Evolutionary conservation across 2,797 vertebrate genomes (phyloP).

Genomic region (Eulemur albifrons): DNA sequence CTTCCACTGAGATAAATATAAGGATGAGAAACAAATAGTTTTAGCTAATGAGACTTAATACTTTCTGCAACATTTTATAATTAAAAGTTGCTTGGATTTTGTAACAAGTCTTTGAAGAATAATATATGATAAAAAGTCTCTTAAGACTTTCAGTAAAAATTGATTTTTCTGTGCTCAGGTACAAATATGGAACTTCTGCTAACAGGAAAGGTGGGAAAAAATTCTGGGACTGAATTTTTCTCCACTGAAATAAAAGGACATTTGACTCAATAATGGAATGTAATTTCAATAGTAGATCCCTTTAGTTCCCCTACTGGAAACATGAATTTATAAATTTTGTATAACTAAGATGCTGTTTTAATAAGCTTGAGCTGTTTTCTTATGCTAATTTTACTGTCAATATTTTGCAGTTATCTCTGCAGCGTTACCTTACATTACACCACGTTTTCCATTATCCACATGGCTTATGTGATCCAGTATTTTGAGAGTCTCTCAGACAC

Average conservation of each 20-base stretch:
- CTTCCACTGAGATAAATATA: background rate
- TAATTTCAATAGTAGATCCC: slow-evolving; percentile 1
- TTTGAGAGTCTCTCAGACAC: slow-evolving; percentile 5
- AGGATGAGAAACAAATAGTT: background rate
- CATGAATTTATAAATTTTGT: slow-evolving; percentile 35
- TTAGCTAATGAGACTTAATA: background rate
- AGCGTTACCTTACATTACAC: background rate
- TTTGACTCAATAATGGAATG: background rate
- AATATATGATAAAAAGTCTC: background rate
- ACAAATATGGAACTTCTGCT: background rate
- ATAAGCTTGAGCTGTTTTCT: background rate
- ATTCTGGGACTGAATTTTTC: background rate
- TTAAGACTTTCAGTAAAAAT: background rate
- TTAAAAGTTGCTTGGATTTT: slow-evolving; percentile 42
- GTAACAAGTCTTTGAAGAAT: slow-evolving; percentile 16
- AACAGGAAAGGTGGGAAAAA: background rate
- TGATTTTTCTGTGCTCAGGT: background rate
- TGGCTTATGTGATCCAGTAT: background rate
- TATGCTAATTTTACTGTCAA: slow-evolving; percentile 40
- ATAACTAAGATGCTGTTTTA: background rate
- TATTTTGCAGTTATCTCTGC: slow-evolving; percentile 52
- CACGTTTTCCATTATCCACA: background rate
- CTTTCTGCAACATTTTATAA: background rate
- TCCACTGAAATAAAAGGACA: background rate
- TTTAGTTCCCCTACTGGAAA: background rate